Percentiles rank a stretch among this genome's conserved stretches.
These are phyloP conservation scores for Margarornis squamiger DNA, from an alignment of 2,797 vertebrate genomes.

Conservation along the genomic window DNA sequence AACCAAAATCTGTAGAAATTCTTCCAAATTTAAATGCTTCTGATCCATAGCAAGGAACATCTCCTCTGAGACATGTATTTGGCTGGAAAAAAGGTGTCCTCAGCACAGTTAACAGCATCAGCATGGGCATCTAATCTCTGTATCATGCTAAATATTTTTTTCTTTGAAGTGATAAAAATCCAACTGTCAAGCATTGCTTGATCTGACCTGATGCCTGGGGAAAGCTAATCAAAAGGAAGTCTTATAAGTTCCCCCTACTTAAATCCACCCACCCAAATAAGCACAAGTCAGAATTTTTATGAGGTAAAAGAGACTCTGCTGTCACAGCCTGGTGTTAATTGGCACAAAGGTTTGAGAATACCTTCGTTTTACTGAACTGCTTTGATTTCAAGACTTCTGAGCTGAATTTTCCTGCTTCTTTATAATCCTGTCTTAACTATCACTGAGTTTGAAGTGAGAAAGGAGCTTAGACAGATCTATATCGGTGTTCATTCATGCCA, in stretches of 20 bases:
- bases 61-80: not conserved
- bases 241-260: slow-evolving; percentile 7
- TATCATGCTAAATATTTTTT: slow-evolving; percentile 52
- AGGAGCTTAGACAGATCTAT: slow-evolving; percentile 54
- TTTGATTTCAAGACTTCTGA: slow-evolving; percentile 54
- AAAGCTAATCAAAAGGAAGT: slow-evolving; percentile 39
- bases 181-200: slow-evolving; percentile 18
- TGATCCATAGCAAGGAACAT: not conserved
- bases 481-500: slow-evolving; percentile 53
- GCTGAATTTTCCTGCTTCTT: slow-evolving; percentile 22
- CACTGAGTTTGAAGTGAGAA: slow-evolving; percentile 48
- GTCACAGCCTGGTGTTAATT: slow-evolving; percentile 52
- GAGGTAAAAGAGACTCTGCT: slow-evolving; percentile 14
- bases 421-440: slow-evolving; percentile 61
- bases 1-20: not conserved
- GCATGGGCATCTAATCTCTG: slow-evolving; percentile 29
- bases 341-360: slow-evolving; percentile 45
- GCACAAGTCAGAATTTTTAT: slow-evolving; percentile 33
- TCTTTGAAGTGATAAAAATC: slow-evolving; percentile 54
- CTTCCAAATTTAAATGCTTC: not conserved
- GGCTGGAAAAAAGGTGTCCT: not conserved
- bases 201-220: slow-evolving; percentile 21
- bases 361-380: slow-evolving; percentile 31
- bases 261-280: slow-evolving; percentile 54
- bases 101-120: slow-evolving; percentile 26